Evolutionary conservation across 2,888 invertebrate species (phyloP).

Genomic region (Tetropium fuscum): DNA sequence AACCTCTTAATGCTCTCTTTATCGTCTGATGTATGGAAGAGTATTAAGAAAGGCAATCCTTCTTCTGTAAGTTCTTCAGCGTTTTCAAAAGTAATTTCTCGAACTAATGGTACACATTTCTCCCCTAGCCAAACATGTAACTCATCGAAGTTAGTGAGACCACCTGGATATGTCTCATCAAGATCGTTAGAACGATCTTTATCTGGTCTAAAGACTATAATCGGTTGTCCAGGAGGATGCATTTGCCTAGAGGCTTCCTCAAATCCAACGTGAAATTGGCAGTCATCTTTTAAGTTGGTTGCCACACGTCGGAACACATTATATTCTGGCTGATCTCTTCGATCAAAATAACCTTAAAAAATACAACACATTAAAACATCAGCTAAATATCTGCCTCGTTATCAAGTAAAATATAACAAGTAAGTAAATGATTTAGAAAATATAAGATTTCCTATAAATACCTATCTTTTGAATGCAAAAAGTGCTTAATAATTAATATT

Average conservation of each 20-base stretch:
- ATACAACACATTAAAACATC: no score
- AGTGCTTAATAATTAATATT: no score
- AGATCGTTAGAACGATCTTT: constrained; percentile 82
- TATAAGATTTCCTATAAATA: no score
- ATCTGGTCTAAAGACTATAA: constrained; percentile 83
- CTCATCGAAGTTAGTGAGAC: constrained; percentile 82
- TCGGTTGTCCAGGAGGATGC: constrained; percentile 88
- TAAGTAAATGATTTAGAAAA: no score
- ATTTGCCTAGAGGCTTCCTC: constrained; percentile 85
- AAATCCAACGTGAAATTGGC: constrained; percentile 92
- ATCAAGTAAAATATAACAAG: no score
- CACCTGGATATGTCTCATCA: constrained; percentile 84
- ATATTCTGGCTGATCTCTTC: constrained; percentile 84
- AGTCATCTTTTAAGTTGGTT: constrained; percentile 93
- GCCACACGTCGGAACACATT: constrained; percentile 85
- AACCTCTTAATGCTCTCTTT: constrained; percentile 86
- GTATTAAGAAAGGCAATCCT: constrained; percentile 96
- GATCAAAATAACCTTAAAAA: constrained; percentile 78
- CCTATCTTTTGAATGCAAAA: no score
- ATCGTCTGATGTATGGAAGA: constrained; percentile 92
- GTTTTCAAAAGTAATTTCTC: constrained; percentile 99
- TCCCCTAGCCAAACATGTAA: constrained; percentile 91
- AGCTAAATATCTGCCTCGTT: no score
- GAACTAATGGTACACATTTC: constrained; percentile 95
- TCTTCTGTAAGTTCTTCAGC: constrained; percentile 99